Evolutionary conservation across 2,797 vertebrate species (phyloP).

Genomic region (Yasuhikotakia modesta): DNA sequence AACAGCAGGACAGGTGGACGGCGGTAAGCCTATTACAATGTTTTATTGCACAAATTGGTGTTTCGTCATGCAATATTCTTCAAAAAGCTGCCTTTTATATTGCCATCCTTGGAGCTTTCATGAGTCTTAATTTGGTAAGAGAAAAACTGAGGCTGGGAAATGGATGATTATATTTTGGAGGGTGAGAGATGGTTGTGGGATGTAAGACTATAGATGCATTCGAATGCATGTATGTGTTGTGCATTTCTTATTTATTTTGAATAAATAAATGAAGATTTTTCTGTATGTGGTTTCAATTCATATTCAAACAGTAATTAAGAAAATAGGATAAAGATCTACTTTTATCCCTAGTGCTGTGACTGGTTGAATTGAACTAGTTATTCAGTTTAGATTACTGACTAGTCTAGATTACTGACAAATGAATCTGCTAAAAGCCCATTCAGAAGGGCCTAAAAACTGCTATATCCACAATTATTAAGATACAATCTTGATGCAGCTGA

Average conservation of each 20-base stretch:
- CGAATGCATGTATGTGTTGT: conserved; percentile 47
- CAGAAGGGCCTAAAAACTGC: too few species aligned
- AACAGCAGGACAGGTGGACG: not conserved
- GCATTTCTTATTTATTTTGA: conserved; percentile 56
- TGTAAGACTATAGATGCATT: conserved; percentile 16
- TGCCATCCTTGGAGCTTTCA: conserved; percentile 3
- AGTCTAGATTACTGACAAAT: not conserved
- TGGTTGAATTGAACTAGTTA: not conserved
- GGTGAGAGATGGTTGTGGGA: conserved; percentile 18
- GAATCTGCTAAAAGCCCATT: not conserved
- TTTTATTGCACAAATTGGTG: not conserved
- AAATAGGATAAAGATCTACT: not conserved
- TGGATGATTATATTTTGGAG: conserved; percentile 11
- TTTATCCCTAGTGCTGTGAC: not conserved
- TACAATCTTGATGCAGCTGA: too few species aligned
- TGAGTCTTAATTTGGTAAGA: not conserved
- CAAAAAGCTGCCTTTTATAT: conserved; percentile 11
- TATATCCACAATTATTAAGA: too few species aligned
- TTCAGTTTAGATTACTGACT: not conserved
- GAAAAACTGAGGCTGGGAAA: not conserved
- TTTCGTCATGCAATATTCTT: conserved; percentile 23
- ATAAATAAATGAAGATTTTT: conserved; percentile 43
- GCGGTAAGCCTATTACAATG: not conserved
- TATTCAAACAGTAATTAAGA: conserved; percentile 4
- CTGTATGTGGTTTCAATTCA: not conserved